These are phyloP conservation scores for Sinodicranocentrus sp. DNA, from an alignment of 2,888 invertebrate genomes.

Conservation along the genomic window DNA sequence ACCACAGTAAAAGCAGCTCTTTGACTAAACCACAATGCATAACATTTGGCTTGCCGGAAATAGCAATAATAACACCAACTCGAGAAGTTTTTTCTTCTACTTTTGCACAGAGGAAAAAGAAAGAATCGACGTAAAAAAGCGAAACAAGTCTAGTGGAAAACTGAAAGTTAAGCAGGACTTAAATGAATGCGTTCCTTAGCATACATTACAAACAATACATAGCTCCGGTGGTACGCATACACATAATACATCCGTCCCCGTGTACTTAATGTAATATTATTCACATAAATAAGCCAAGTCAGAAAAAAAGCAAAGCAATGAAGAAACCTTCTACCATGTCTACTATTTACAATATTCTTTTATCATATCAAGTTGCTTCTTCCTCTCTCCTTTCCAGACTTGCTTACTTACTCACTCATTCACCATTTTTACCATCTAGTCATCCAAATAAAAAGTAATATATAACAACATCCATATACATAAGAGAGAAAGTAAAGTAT, in stretches of 20 bases:
- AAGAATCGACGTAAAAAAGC: slow-evolving; percentile 31
- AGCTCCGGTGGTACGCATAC: slow-evolving; percentile 24
- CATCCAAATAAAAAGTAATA: slow-evolving; percentile 67
- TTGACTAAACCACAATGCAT: neutral
- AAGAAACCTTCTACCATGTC: slow-evolving; percentile 46
- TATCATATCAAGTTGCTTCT: slow-evolving; percentile 64
- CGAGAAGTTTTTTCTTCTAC: slow-evolving; percentile 32
- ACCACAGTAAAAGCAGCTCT: neutral
- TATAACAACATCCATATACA: slow-evolving; percentile 59
- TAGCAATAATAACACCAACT: slow-evolving; percentile 33
- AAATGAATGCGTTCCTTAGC: slow-evolving; percentile 47
- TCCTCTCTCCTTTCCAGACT: slow-evolving; percentile 33
- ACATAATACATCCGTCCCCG: slow-evolving; percentile 37
- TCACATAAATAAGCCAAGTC: slow-evolving; percentile 63
- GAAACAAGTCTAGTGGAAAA: slow-evolving; percentile 53
- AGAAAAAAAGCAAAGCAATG: slow-evolving; percentile 52
- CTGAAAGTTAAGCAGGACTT: slow-evolving; percentile 55
- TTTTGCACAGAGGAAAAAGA: slow-evolving; percentile 30
- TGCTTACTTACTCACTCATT: slow-evolving; percentile 61
- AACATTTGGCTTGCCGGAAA: slow-evolving; percentile 17
- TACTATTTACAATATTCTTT: slow-evolving; percentile 58
- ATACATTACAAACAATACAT: slow-evolving; percentile 25
- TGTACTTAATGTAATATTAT: slow-evolving; percentile 60
- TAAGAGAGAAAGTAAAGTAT: slow-evolving; percentile 50
- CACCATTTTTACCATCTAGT: slow-evolving; percentile 59